These are phyloP conservation scores for Callopanchax toddi DNA, from an alignment of 2,113 vertebrate species.

Conservation along the genomic window DNA sequence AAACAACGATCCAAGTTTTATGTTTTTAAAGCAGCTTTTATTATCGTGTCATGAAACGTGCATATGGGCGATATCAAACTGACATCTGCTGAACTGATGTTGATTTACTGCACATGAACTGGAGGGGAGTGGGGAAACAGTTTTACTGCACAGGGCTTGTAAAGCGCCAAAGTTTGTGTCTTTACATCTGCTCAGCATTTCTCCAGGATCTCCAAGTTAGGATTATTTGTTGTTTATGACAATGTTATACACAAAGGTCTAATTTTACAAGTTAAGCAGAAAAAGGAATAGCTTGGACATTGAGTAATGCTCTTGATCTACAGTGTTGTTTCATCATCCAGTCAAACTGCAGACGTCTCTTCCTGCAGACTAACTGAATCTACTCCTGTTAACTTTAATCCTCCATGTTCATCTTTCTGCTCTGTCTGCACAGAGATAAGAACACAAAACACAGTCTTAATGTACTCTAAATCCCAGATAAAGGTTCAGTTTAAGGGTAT, in stretches of 20 bases:
- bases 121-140: not conserved
- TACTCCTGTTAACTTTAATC: not conserved
- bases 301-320: too few relatives aligned
- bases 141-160: not conserved
- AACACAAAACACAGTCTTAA: conserved; percentile 30
- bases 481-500: not conserved
- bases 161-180: not conserved
- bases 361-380: too few relatives aligned
- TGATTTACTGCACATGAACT: not conserved
- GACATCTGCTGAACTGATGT: not conserved
- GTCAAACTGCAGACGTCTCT: too few relatives aligned
- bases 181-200: not conserved
- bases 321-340: too few relatives aligned
- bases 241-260: not conserved
- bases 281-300: not conserved
- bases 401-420: not conserved
- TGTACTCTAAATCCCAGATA: conserved; percentile 30
- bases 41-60: not conserved
- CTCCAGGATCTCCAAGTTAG: too few relatives aligned
- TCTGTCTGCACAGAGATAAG: conserved; percentile 15
- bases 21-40: not conserved
- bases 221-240: not conserved
- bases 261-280: not conserved
- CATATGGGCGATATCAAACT: not conserved
- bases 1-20: not conserved